Evolutionary conservation across 1,140 invertebrate genomes (phyloP), one percentile per base, ranked within the genome.

Genomic region (Telenomus remus): DNA sequence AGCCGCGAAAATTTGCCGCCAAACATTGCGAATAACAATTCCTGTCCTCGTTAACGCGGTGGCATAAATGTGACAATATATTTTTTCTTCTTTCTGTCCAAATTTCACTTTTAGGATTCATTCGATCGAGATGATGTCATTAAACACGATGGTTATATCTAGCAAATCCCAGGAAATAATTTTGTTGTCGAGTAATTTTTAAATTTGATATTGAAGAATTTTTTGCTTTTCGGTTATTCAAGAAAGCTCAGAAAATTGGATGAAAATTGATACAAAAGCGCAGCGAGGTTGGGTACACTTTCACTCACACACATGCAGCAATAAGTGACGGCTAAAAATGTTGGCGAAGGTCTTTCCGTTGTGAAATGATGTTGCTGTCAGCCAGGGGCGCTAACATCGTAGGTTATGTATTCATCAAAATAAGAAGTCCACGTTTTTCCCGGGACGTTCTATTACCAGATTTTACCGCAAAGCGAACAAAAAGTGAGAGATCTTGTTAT

Each of bases 281-380:
- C 19, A 27, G 9, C 39, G 54, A 51, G 37, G 34, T n/a, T 12
- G 46, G 14, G 55, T 12, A 37, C 12, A 63, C 19, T 27, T 6
- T 27, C 19, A 6, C 19, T 27, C 19, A 6, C 14, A 15, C 9
- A 55, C 34, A 44, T 39, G 10, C 3, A 9, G 9, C 12, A 7
- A 53, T 53, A 60, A 53, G 34, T 27, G 39, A 55, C 49, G 46
- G 68, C 44, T 73, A 55, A 66, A 65, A 65, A 60, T 73, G 70
- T 73, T 65, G 43, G 49, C 55, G 54, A 59, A 57, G 69, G 54
- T 64, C 48, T 71, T 72, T 72, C 59, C 68, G 53, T 48, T 72
- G 60, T 59, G 50, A 72, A 65, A 73, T 65, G 61, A 73, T 55
- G 60, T 65, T 64, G 27, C 61, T 66, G 70, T 73, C 61, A 60